Evolutionary conservation across 2,888 invertebrate species (phyloP).

Genomic region (Epistrophe eligans): DNA sequence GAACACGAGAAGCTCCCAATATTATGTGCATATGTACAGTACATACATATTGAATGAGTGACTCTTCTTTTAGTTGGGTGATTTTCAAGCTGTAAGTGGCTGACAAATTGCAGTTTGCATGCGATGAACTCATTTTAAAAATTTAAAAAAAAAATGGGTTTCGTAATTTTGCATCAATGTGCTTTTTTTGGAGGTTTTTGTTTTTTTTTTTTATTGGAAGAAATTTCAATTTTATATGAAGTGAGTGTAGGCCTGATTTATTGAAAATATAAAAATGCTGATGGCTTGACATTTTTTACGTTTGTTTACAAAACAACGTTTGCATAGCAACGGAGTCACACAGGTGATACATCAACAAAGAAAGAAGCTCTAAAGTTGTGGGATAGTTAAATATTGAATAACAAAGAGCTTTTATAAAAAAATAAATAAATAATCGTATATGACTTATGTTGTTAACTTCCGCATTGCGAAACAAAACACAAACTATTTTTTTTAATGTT

Average conservation of each 20-base stretch:
- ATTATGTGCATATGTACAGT: no score
- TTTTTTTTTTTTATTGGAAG: neutral
- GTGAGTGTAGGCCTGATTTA: constrained; percentile 2
- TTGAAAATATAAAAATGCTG: constrained; percentile 12
- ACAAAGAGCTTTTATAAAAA: neutral
- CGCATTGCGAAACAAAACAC: no score
- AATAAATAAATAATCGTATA: neutral
- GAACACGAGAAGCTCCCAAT: constrained; percentile 46
- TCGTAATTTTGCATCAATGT: constrained; percentile 7
- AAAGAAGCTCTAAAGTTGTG: neutral
- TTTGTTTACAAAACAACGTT: neutral
- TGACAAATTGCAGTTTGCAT: constrained; percentile 47
- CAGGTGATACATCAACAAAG: neutral
- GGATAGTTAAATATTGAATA: neutral
- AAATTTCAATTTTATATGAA: constrained; percentile 1
- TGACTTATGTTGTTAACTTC: neutral
- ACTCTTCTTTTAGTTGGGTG: constrained; percentile 35
- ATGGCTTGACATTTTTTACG: neutral
- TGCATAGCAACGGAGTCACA: neutral
- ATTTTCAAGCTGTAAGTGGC: constrained; percentile 48
- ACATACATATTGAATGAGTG: constrained; percentile 46
- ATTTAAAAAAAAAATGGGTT: neutral
- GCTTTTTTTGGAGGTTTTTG: neutral
- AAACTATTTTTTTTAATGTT: no score
- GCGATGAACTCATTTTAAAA: constrained; percentile 32